A percentile compares a stretch with the other conserved stretches of the same genome.
phyloP scores from a whole-genome alignment of 2,888 invertebrate genomes.

The Ophion ventricosus region DNA sequence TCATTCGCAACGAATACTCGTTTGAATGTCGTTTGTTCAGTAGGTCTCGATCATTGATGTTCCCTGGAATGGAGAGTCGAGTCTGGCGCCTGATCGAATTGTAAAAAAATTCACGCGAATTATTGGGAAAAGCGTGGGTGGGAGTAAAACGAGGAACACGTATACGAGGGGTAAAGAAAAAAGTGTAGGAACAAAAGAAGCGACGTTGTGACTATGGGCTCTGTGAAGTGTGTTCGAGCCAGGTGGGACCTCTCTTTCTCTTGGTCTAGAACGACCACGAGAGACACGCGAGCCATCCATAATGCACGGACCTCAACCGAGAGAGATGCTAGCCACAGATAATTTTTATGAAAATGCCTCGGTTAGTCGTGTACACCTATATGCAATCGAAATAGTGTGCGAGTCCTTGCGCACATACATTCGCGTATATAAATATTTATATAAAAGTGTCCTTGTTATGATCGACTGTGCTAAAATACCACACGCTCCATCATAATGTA shows the following conservation, averaged over 20 bases:
- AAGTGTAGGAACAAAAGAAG: slow-evolving; percentile 31
- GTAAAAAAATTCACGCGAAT: not conserved
- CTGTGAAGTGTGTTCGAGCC: slow-evolving; percentile 41
- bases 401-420: not conserved
- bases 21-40: not conserved
- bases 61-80: not conserved
- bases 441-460: slow-evolving; percentile 8
- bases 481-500: slow-evolving; percentile 35
- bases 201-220: slow-evolving; percentile 16
- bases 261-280: slow-evolving; percentile 60
- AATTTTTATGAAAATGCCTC: slow-evolving; percentile 75
- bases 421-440: no score
- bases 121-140: not conserved
- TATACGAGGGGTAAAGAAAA: slow-evolving; percentile 8
- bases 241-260: slow-evolving; percentile 48
- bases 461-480: slow-evolving; percentile 52
- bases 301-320: slow-evolving; percentile 77
- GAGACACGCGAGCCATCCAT: slow-evolving; percentile 82
- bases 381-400: not conserved
- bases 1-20: not conserved
- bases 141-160: not conserved
- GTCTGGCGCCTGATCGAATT: not conserved
- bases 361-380: slow-evolving; percentile 31
- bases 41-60: not conserved
- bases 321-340: slow-evolving; percentile 80